Conservation (phyloP, 1,140 invertebrate genomes). For the Nautilus pompilius region DNA sequence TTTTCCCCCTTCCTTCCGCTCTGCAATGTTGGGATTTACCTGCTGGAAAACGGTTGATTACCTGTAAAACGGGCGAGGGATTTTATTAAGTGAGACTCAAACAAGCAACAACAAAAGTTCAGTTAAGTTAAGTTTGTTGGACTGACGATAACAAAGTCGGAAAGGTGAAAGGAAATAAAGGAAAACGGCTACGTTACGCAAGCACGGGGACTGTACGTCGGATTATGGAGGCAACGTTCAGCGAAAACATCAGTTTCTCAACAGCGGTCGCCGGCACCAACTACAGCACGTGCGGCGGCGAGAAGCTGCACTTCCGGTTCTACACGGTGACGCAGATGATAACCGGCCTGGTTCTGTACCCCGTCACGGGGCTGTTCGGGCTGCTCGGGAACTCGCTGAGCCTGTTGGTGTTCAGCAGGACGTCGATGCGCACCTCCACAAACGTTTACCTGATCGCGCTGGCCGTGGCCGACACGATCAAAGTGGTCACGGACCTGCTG, state of each 20-base stretch:
- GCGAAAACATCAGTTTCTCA: neutral
- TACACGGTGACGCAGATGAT: conserved; percentile 27
- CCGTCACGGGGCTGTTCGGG: conserved; percentile 67
- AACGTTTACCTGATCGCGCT: conserved; percentile 70
- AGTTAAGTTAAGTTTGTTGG: too few species aligned
- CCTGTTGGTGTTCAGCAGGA: conserved; percentile 68
- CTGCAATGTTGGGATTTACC: too few species aligned
- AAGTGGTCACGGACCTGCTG: conserved; percentile 66
- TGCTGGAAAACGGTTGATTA: too few species aligned
- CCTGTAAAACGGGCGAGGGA: too few species aligned
- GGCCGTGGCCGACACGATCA: conserved; percentile 69
- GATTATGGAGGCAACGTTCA: neutral
- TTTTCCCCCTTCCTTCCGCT: too few species aligned
- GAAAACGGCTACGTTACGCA: neutral
- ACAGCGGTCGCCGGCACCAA: neutral
- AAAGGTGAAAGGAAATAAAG: neutral
- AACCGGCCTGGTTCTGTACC: conserved; percentile 60
- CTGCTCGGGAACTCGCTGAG: conserved; percentile 69
- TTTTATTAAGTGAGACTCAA: too few species aligned
- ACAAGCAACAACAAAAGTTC: too few species aligned
- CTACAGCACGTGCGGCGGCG: neutral
- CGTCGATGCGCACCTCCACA: conserved; percentile 69
- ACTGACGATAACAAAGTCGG: too few species aligned
- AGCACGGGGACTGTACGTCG: neutral
- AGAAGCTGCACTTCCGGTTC: conserved; percentile 15